Evolutionary conservation across 2,888 invertebrate species (phyloP).

Genomic region (Syritta pipiens): DNA sequence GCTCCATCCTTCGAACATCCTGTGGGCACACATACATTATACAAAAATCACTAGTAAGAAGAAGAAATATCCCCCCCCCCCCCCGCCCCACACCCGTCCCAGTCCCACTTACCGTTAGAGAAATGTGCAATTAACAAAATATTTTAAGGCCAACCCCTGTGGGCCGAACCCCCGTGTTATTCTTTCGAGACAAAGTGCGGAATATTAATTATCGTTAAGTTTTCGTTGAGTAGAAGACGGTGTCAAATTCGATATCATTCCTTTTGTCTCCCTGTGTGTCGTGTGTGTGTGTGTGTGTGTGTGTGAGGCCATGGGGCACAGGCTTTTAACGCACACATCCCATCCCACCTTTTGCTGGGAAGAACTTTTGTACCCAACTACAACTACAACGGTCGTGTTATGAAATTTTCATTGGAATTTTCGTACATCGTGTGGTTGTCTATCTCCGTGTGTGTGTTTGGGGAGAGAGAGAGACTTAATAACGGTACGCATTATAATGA

Average conservation of each 20-base stretch:
- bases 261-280: conserved; percentile 1
- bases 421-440: neutral
- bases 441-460: neutral
- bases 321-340: conserved; percentile 18
- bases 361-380: no score
- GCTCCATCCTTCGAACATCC: neutral
- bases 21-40: conserved; percentile 16
- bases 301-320: no score
- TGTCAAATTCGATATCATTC: conserved; percentile 53
- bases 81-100: neutral
- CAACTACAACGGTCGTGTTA: conserved; percentile 34
- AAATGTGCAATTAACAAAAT: conserved; percentile 64
- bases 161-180: conserved; percentile 53
- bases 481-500: conserved; percentile 55
- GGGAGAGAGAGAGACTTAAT: conserved; percentile 11
- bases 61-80: conserved; percentile 8
- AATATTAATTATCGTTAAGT: conserved; percentile 53
- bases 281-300: neutral
- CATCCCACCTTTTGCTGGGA: conserved; percentile 3
- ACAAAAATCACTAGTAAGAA: conserved; percentile 5
- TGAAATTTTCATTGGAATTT: conserved; percentile 60
- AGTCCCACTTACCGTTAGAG: conserved; percentile 6
- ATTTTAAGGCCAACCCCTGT: conserved; percentile 51
- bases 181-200: conserved; percentile 53
- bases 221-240: conserved; percentile 26